These are phyloP conservation scores for Eupithecia abbreviata DNA, from an alignment of 2,888 invertebrate species.

Conservation along the genomic window DNA sequence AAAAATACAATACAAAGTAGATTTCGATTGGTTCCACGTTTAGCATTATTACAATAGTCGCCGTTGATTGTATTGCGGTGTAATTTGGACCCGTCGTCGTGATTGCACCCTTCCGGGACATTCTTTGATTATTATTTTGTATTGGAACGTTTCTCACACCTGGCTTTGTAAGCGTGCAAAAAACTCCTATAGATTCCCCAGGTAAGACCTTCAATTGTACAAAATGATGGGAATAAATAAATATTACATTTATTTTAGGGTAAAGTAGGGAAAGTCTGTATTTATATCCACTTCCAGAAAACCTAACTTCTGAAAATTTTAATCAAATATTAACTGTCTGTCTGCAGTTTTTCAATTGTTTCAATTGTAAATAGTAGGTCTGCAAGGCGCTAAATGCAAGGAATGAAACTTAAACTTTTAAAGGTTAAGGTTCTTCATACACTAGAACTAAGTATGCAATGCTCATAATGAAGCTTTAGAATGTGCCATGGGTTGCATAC, in stretches of 20 bases:
- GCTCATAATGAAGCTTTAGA: too few species aligned
- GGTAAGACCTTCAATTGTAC: too few species aligned
- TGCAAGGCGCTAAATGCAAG: too few species aligned
- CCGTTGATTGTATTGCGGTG: constrained; percentile 42
- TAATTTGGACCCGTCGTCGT: constrained; percentile 27
- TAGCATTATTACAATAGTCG: constrained; percentile 45
- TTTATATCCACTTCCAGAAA: not conserved
- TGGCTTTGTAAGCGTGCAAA: not conserved
- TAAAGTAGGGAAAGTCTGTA: not conserved
- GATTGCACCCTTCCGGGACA: constrained; percentile 31
- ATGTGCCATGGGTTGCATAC: not conserved
- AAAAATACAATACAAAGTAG: constrained; percentile 16
- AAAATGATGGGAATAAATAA: too few species aligned
- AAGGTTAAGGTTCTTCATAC: too few species aligned
- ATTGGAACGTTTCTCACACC: constrained; percentile 17
- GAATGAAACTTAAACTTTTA: too few species aligned
- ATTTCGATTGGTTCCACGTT: constrained; percentile 22
- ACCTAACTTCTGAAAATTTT: not conserved
- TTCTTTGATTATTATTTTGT: constrained; percentile 32
- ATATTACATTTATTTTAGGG: too few species aligned
- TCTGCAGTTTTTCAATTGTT: too few species aligned
- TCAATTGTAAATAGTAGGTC: too few species aligned
- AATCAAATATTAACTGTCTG: too few species aligned
- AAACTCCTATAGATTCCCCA: too few species aligned
- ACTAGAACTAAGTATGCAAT: too few species aligned